Evolutionary conservation across 1,140 invertebrate genomes (phyloP).

Genomic region (Batillaria attramentaria): DNA sequence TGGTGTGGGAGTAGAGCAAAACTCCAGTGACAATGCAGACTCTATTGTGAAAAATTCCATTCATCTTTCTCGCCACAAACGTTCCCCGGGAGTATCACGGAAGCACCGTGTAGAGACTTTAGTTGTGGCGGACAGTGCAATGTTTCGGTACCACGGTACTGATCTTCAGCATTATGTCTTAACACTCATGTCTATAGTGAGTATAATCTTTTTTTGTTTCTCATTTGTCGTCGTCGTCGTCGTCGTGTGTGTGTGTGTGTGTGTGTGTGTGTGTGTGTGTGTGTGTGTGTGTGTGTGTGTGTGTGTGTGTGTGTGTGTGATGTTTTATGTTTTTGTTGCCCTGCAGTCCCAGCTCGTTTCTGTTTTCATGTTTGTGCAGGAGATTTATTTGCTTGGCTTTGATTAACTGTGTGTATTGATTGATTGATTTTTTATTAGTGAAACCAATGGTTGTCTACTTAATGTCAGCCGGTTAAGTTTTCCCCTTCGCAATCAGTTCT

Average conservation of each 20-base stretch:
- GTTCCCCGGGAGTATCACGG: conserved; percentile 68
- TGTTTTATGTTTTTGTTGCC: no score
- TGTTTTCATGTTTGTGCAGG: no score
- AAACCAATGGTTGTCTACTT: no score
- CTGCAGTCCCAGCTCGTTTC: neutral
- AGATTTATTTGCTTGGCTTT: no score
- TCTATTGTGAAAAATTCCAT: conserved; percentile 26
- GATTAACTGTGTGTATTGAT: no score
- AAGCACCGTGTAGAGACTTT: conserved; percentile 88
- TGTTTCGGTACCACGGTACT: conserved; percentile 78
- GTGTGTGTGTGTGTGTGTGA: no score
- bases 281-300: neutral
- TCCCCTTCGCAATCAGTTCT: no score
- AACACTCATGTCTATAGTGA: conserved; percentile 93
- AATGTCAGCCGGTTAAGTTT: no score
- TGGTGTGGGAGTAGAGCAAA: neutral
- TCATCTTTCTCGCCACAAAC: conserved; percentile 36
- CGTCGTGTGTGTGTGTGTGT: no score
- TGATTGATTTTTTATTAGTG: no score
- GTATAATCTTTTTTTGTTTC: conserved; percentile 41
- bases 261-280: neutral
- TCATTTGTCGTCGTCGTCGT: neutral
- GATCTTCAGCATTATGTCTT: conserved; percentile 83
- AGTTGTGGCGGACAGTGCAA: conserved; percentile 87
- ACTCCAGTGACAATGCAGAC: conserved; percentile 7